Evolutionary conservation across 2,888 invertebrate species (phyloP).

Genomic region (Idaea dimidiata): DNA sequence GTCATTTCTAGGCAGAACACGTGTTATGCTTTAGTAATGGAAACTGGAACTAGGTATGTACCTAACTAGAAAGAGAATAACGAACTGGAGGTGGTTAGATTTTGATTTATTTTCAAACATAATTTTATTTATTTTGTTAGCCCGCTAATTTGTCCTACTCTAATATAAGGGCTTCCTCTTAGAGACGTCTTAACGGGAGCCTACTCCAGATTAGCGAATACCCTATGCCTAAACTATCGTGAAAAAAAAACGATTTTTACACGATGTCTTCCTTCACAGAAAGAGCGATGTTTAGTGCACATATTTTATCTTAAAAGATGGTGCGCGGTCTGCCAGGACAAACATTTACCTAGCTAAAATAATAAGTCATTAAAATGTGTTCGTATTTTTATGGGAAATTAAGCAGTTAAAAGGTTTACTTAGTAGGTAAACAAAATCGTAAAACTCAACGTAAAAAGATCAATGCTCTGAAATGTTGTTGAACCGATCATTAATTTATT

Average conservation of each 20-base stretch:
- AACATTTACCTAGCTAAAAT: neutral
- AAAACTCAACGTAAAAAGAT: constrained; percentile 36
- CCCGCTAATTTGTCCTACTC: too few relatives aligned
- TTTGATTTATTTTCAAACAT: too few relatives aligned
- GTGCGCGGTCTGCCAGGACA: neutral
- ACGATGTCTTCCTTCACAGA: too few relatives aligned
- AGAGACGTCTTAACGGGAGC: too few relatives aligned
- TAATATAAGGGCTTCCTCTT: too few relatives aligned
- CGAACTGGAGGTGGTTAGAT: neutral
- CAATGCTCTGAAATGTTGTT: constrained; percentile 31
- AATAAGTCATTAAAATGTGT: constrained; percentile 22
- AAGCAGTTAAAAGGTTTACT: neutral
- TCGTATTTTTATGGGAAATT: neutral
- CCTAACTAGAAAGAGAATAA: neutral
- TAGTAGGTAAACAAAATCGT: constrained; percentile 18
- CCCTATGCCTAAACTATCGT: too few relatives aligned
- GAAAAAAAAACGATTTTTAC: too few relatives aligned
- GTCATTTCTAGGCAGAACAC: constrained; percentile 34
- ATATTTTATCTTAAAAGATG: too few relatives aligned
- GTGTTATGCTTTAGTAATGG: neutral
- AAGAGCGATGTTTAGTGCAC: too few relatives aligned
- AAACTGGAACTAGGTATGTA: neutral
- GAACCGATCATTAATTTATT: constrained; percentile 36
- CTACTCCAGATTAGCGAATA: too few relatives aligned
- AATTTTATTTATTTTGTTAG: neutral